Percentiles rank a stretch among this genome's conserved stretches.
phyloP scores from a whole-genome alignment of 2,888 invertebrate species.

The Chironomus tentans region DNA sequence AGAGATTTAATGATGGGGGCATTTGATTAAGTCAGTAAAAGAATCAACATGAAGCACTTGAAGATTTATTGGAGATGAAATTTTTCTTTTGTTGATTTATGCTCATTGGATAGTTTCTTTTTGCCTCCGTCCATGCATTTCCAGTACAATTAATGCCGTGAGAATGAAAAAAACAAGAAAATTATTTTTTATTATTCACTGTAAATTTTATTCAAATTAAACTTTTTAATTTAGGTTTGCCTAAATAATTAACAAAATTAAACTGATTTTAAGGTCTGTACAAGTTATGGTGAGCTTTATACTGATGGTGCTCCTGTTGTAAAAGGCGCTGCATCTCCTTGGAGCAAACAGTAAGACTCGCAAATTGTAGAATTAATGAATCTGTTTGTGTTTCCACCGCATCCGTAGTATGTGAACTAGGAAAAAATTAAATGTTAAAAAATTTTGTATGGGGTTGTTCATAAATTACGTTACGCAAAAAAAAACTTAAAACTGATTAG shows the following conservation, averaged over 20 bases:
- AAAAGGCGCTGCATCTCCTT: neutral
- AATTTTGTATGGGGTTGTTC: no score
- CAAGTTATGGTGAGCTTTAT: no score
- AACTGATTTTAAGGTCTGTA: no score
- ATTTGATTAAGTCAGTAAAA: constrained; percentile 17
- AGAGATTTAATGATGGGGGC: constrained; percentile 25
- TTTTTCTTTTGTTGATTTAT: neutral
- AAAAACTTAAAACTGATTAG: no score
- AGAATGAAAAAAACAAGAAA: neutral
- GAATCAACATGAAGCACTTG: constrained; percentile 26
- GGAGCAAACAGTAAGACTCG: neutral
- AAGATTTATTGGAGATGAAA: constrained; percentile 23
- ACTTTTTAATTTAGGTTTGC: no score
- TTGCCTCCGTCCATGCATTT: neutral
- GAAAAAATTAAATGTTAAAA: no score
- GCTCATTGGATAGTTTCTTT: no score
- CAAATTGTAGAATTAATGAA: neutral
- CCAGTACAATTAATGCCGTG: constrained; percentile 15
- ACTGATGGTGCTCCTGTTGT: neutral
- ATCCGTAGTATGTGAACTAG: neutral
- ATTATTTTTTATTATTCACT: no score
- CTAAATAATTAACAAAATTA: no score
- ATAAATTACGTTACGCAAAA: no score
- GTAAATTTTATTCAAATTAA: neutral
- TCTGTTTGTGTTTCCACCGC: constrained; percentile 9